Conservation (phyloP, 1,140 invertebrate genomes). For the Bemisia tabaci region DNA sequence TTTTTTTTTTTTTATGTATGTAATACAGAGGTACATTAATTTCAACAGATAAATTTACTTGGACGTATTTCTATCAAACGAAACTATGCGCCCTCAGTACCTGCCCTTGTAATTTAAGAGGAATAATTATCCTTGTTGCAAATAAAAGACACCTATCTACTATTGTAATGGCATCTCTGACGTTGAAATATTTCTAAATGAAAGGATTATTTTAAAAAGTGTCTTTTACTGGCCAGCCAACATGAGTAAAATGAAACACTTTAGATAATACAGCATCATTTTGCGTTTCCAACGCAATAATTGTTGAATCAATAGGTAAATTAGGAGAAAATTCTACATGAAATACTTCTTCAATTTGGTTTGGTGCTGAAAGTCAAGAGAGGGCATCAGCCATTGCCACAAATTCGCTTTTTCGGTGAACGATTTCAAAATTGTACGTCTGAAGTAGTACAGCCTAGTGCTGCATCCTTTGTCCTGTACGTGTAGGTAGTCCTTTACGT, state of each 20-base stretch:
- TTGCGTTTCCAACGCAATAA: not conserved
- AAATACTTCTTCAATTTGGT: not conserved
- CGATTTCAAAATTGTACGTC: not conserved
- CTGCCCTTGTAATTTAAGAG: constrained; percentile 14
- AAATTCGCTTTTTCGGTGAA: not conserved
- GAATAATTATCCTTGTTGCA: constrained; percentile 19
- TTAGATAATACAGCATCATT: not conserved
- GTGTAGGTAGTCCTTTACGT: not conserved
- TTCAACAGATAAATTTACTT: too few species aligned
- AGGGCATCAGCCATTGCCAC: not conserved
- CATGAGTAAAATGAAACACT: not conserved
- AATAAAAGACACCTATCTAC: constrained; percentile 13
- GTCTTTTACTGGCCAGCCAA: not conserved
- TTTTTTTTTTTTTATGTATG: too few species aligned
- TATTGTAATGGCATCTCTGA: not conserved
- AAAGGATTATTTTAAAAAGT: not conserved
- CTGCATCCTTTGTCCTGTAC: not conserved
- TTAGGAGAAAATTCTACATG: not conserved
- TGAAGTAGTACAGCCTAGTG: not conserved
- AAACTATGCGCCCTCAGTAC: too few species aligned
- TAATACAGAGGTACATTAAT: too few species aligned
- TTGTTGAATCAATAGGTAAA: not conserved
- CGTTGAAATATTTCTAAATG: not conserved
- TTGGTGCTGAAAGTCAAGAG: not conserved
- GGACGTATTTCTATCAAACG: too few species aligned